Conservation (phyloP, 2,888 invertebrate genomes). For the Lissonota sp. region DNA sequence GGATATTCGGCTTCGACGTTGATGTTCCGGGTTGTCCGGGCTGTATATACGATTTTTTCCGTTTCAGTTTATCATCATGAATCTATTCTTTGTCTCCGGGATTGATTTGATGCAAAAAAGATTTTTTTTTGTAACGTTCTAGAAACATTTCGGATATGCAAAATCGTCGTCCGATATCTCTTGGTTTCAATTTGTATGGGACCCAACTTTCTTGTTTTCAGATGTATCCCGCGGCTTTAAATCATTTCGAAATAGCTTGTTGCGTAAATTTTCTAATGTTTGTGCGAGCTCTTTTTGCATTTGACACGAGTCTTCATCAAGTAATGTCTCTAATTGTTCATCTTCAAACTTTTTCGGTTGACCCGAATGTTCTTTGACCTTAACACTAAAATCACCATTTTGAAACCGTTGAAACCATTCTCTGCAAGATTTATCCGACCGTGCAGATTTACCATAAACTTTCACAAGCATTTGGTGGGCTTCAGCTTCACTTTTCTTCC, state of each 20-base stretch:
- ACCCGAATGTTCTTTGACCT: no score
- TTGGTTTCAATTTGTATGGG: conserved; percentile 31
- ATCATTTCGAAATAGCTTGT: conserved; percentile 22
- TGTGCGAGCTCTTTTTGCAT: conserved; percentile 31
- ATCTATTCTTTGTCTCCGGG: conserved; percentile 7
- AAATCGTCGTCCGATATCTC: conserved; percentile 14
- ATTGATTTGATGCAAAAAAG: neutral
- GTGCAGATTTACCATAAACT: neutral
- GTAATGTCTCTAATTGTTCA: no score
- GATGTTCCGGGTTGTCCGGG: neutral
- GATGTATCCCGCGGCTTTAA: conserved; percentile 26
- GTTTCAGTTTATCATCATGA: neutral
- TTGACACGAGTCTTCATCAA: conserved; percentile 24
- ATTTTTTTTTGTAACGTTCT: no score
- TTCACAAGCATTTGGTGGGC: neutral
- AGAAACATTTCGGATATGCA: neutral
- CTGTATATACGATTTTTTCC: neutral
- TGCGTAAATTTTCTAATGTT: conserved; percentile 25
- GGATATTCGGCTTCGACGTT: neutral
- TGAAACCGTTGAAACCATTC: no score
- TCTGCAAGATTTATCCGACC: no score
- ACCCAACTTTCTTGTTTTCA: conserved; percentile 41
- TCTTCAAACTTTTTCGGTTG: no score
- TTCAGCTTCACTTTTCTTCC: neutral
- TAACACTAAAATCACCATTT: neutral